Evolutionary conservation across 2,888 invertebrate species (phyloP).

Genomic region (Bellardia pandia): DNA sequence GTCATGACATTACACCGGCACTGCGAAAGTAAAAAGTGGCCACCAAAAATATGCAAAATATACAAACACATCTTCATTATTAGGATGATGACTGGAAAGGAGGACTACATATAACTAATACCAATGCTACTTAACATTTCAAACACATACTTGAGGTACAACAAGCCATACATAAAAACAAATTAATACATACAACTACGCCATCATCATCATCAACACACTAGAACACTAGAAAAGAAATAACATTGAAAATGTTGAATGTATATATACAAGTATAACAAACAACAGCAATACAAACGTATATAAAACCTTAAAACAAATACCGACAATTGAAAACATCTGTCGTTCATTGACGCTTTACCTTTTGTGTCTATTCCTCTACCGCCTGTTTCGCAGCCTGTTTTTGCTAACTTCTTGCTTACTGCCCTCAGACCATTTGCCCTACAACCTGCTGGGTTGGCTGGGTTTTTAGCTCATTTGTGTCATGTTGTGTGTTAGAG

Average conservation of each 20-base stretch:
- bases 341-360: conserved; percentile 50
- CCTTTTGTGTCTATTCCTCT: not conserved
- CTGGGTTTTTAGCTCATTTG: conserved; percentile 5
- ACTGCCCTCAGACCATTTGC: not conserved
- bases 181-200: conserved; percentile 21
- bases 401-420: not conserved
- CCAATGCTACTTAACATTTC: conserved; percentile 56
- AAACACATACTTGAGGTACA: conserved; percentile 39
- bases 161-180: conserved; percentile 57
- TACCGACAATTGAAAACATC: conserved; percentile 67
- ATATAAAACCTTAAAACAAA: conserved; percentile 14
- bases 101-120: not conserved
- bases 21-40: not conserved
- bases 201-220: not conserved
- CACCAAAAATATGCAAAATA: conserved; percentile 17
- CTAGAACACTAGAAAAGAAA: conserved; percentile 5
- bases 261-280: conserved; percentile 2
- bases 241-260: conserved; percentile 25
- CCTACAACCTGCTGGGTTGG: not conserved
- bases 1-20: conserved; percentile 29
- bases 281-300: conserved; percentile 22
- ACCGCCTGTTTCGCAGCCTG: not conserved
- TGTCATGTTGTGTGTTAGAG: conserved; percentile 45
- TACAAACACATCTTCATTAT: conserved; percentile 46
- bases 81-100: conserved; percentile 16